These are phyloP conservation scores for Spodoptera frugiperda DNA, from an alignment of 1,140 invertebrate species.

Conservation along the genomic window DNA sequence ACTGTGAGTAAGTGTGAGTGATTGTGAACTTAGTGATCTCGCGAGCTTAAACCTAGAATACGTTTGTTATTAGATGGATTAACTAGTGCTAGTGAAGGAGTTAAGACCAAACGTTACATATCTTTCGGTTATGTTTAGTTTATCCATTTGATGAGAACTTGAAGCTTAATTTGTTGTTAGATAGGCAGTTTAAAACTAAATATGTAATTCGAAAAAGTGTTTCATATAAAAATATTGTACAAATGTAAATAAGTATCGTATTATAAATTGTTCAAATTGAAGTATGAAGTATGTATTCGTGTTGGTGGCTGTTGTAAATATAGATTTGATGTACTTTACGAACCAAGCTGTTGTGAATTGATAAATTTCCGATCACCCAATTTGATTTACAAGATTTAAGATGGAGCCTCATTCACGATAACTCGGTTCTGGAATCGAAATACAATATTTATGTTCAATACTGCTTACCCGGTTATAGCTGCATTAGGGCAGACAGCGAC, in stretches of 20 bases:
- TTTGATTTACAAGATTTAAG: not conserved
- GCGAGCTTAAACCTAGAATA: slow-evolving; percentile 61
- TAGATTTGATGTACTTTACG: slow-evolving; percentile 6
- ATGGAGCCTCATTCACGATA: not conserved
- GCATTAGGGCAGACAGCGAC: not conserved
- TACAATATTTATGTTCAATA: slow-evolving; percentile 38
- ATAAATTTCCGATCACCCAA: not conserved
- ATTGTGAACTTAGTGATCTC: slow-evolving; percentile 62
- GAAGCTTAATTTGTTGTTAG: not conserved
- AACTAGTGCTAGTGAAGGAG: slow-evolving; percentile 18
- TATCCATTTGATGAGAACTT: slow-evolving; percentile 7
- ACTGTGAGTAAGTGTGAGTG: slow-evolving; percentile 26
- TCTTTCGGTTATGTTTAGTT: slow-evolving; percentile 36
- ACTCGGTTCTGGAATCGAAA: not conserved
- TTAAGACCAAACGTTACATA: slow-evolving; percentile 39
- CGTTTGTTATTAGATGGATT: slow-evolving; percentile 37
- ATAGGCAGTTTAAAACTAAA: slow-evolving; percentile 1
- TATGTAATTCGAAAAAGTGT: not conserved
- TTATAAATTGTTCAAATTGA: not conserved
- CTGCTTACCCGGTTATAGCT: slow-evolving; percentile 13
- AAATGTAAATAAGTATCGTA: slow-evolving; percentile 24
- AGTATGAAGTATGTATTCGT: no score
- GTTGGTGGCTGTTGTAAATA: not conserved
- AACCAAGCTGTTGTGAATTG: not conserved
- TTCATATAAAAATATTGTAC: not conserved